Percentiles rank a stretch among this genome's conserved stretches.
Evolutionary conservation across 2,113 vertebrate genomes (phyloP).

Genomic region (Malurus elegans): DNA sequence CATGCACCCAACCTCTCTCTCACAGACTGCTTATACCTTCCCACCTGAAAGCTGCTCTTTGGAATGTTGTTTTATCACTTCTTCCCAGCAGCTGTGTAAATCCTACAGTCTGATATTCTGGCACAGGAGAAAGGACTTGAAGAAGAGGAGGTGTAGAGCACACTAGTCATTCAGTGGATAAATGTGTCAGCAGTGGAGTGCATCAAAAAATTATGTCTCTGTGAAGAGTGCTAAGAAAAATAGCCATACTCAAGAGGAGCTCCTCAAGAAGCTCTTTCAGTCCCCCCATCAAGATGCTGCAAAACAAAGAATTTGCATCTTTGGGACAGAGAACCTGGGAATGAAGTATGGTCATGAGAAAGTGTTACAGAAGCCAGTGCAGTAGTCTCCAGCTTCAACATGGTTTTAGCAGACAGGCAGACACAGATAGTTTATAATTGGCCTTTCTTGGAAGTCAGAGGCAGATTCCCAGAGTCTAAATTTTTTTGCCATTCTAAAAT

Average conservation of each 20-base stretch:
- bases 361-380: background rate
- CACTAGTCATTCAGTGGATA: background rate
- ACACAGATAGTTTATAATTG: background rate
- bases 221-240: background rate
- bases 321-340: background rate
- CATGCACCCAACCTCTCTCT: background rate
- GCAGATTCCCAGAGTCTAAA: background rate
- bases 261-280: background rate
- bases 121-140: background rate
- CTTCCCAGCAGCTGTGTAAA: constrained; percentile 34
- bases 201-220: background rate
- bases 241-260: background rate
- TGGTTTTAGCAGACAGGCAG: background rate
- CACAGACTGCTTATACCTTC: background rate
- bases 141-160: constrained; percentile 19
- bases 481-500: background rate
- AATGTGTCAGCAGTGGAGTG: background rate
- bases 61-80: constrained; percentile 25
- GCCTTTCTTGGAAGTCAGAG: background rate
- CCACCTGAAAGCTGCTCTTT: constrained; percentile 40
- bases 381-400: background rate
- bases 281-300: background rate
- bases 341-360: background rate
- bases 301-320: background rate
- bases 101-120: background rate